These are phyloP conservation scores for Camelus dromedarius DNA, from an alignment of 2,113 vertebrate species.

Conservation along the genomic window DNA sequence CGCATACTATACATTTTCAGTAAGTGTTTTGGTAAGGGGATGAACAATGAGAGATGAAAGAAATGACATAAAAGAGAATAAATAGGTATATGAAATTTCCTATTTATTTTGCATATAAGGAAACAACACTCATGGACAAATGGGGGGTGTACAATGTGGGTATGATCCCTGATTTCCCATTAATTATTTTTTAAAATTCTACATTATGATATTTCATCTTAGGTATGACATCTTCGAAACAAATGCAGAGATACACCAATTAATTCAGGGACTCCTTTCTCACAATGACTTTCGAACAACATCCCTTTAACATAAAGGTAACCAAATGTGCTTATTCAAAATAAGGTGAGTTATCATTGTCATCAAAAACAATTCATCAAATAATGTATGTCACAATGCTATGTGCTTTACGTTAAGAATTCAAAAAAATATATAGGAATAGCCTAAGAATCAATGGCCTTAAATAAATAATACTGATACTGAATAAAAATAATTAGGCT, in stretches of 20 bases:
- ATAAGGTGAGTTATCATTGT: neutral
- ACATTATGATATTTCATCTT: neutral
- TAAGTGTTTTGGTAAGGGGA: neutral
- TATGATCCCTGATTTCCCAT: neutral
- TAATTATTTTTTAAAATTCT: neutral
- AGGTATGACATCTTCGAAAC: neutral
- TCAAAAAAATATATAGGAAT: too few relatives aligned
- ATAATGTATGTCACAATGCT: neutral
- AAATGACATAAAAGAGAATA: neutral
- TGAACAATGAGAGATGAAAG: neutral
- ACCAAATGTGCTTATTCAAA: neutral
- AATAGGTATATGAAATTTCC: neutral
- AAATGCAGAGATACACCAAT: neutral
- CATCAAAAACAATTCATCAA: neutral
- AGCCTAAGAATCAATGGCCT: neutral
- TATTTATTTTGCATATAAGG: neutral
- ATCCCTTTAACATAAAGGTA: neutral
- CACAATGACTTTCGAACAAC: neutral
- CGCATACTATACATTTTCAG: neutral
- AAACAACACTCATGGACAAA: neutral
- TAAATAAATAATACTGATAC: neutral
- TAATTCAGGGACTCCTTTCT: neutral
- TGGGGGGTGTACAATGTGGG: neutral
- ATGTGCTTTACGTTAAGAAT: neutral
- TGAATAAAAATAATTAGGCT: neutral